Evolutionary conservation across 2,888 invertebrate genomes (phyloP).

Genomic region (Pedicia rivosa): DNA sequence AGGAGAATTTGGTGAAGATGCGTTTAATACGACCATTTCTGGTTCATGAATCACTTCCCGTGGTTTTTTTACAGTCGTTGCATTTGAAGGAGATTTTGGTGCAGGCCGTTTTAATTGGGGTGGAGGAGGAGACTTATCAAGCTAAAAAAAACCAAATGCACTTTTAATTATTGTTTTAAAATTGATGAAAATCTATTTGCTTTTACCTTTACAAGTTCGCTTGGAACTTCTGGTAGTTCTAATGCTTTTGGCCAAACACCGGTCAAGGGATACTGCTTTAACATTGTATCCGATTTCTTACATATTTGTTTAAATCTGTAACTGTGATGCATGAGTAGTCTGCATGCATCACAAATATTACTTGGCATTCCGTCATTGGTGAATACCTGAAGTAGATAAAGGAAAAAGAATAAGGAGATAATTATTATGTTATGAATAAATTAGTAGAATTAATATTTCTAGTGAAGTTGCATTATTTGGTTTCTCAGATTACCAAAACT

Average conservation of each 20-base stretch:
- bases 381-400: slow-evolving; percentile 18
- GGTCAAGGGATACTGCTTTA: slow-evolving; percentile 49
- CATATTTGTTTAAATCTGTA: slow-evolving; percentile 63
- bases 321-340: slow-evolving; percentile 46
- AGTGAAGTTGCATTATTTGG: too few species aligned
- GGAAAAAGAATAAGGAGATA: too few species aligned
- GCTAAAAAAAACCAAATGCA: neutral
- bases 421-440: too few species aligned
- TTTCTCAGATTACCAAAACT: neutral
- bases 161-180: neutral
- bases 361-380: slow-evolving; percentile 53
- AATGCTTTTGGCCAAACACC: slow-evolving; percentile 40
- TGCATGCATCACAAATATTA: slow-evolving; percentile 52
- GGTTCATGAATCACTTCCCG: too few species aligned
- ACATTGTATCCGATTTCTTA: slow-evolving; percentile 52
- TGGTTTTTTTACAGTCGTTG: neutral
- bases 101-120: slow-evolving; percentile 1
- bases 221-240: slow-evolving; percentile 28
- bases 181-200: neutral
- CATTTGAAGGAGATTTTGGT: slow-evolving; percentile 7
- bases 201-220: slow-evolving; percentile 21
- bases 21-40: too few species aligned
- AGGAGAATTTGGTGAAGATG: too few species aligned
- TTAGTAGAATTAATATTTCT: too few species aligned
- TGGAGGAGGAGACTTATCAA: neutral